phyloP scores from a whole-genome alignment of 2,888 invertebrate genomes.

The Drosophila mayaguana region DNA sequence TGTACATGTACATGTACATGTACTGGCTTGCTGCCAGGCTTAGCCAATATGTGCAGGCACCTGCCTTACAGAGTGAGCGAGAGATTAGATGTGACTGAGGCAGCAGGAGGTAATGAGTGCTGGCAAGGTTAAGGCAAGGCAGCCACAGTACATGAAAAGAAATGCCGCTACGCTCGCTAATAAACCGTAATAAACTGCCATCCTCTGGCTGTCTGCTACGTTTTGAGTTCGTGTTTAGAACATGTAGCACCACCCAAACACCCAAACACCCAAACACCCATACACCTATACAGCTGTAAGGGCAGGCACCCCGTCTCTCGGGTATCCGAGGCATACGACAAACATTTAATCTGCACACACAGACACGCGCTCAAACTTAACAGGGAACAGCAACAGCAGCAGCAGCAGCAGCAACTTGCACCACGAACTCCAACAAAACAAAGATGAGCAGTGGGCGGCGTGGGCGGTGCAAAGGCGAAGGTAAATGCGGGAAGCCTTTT shows the following conservation, averaged over 20 bases:
- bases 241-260: conserved; percentile 25
- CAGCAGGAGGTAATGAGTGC: neutral
- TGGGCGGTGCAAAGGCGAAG: neutral
- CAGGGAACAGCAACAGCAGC: conserved; percentile 38
- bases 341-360: conserved; percentile 76
- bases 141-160: conserved; percentile 53
- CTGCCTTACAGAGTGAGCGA: conserved; percentile 15
- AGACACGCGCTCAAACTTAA: conserved; percentile 68
- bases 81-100: conserved; percentile 1
- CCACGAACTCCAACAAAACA: conserved; percentile 3
- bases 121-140: conserved; percentile 49
- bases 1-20: conserved; percentile 11
- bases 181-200: conserved; percentile 77
- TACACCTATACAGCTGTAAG: no score
- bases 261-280: neutral
- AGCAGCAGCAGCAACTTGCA: conserved; percentile 23
- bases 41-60: conserved; percentile 35
- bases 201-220: conserved; percentile 58
- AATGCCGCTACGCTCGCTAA: conserved; percentile 62
- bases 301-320: neutral
- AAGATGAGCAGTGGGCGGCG: neutral
- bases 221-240: conserved; percentile 40
- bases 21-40: conserved; percentile 46
- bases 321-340: conserved; percentile 58
- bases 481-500: conserved; percentile 43